These are phyloP conservation scores for Ascaphus truei DNA, from an alignment of 2,113 vertebrate species.

Conservation along the genomic window DNA sequence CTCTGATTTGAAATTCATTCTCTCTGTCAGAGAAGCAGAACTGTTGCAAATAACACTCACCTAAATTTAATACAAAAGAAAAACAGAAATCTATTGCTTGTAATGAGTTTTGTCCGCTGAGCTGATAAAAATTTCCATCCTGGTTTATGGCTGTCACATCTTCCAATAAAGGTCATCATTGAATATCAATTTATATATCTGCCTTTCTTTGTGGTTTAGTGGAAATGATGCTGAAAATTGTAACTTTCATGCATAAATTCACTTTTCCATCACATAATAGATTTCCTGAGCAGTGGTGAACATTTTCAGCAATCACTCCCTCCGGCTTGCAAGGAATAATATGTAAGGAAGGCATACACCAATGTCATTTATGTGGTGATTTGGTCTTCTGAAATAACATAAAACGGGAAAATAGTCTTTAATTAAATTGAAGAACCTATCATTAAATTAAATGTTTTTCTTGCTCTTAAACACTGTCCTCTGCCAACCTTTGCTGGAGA, in stretches of 20 bases:
- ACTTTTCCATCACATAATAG: conserved; percentile 33
- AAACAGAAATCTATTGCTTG: conserved; percentile 29
- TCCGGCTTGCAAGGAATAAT: conserved; percentile 29
- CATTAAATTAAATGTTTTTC: neutral
- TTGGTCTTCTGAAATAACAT: neutral
- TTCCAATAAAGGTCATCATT: conserved; percentile 60
- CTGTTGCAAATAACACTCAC: conserved; percentile 40
- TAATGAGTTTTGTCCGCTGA: conserved; percentile 56
- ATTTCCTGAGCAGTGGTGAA: conserved; percentile 39
- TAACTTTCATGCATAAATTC: conserved; percentile 36
- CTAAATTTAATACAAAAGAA: conserved; percentile 50
- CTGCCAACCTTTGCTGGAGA: too few species aligned
- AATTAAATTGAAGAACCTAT: neutral
- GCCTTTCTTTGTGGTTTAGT: conserved; percentile 34
- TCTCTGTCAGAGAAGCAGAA: conserved; percentile 24
- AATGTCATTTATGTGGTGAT: neutral
- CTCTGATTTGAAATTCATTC: conserved; percentile 35
- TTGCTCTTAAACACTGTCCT: too few species aligned
- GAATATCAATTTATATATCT: conserved; percentile 52
- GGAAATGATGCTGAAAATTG: conserved; percentile 41
- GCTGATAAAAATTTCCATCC: conserved; percentile 49
- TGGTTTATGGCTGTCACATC: conserved; percentile 59
- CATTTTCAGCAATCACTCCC: neutral
- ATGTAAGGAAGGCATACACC: neutral
- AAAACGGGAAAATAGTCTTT: neutral